These are phyloP conservation scores for Idris sp. DNA, from an alignment of 1,140 invertebrate genomes.

Conservation along the genomic window DNA sequence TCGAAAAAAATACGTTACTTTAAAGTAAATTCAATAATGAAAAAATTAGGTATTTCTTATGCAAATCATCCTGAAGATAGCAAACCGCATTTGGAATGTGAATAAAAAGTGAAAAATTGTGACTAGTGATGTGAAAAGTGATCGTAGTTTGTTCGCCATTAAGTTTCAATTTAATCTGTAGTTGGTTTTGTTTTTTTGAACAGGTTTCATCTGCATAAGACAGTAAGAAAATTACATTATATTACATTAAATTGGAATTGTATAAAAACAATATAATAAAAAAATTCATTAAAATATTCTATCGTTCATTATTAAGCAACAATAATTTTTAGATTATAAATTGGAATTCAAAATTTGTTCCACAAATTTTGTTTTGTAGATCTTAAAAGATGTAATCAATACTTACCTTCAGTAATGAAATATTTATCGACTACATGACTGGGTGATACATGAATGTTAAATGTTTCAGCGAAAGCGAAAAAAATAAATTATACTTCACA, in stretches of 20 bases:
- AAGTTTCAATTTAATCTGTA: background rate
- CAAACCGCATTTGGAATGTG: background rate
- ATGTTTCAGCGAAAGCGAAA: conserved; percentile 15
- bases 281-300: background rate
- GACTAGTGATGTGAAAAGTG: conserved; percentile 1
- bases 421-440: conserved; percentile 26
- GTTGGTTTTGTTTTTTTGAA: too few relatives aligned
- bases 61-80: background rate
- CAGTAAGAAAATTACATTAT: too few relatives aligned
- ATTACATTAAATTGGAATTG: too few relatives aligned
- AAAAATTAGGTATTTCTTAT: background rate
- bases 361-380: conserved; percentile 9
- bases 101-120: conserved; percentile 3
- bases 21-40: background rate
- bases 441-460: conserved; percentile 18
- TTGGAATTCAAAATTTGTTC: background rate
- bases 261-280: background rate
- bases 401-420: conserved; percentile 11
- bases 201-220: too few relatives aligned
- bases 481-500: too few relatives aligned
- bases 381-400: conserved; percentile 20
- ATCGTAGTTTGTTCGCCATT: background rate
- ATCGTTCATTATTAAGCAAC: too few relatives aligned
- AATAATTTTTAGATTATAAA: too few relatives aligned
- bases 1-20: conserved; percentile 1